Conservation (phyloP, 2,797 vertebrate species). For the Garrulus glandarius region DNA sequence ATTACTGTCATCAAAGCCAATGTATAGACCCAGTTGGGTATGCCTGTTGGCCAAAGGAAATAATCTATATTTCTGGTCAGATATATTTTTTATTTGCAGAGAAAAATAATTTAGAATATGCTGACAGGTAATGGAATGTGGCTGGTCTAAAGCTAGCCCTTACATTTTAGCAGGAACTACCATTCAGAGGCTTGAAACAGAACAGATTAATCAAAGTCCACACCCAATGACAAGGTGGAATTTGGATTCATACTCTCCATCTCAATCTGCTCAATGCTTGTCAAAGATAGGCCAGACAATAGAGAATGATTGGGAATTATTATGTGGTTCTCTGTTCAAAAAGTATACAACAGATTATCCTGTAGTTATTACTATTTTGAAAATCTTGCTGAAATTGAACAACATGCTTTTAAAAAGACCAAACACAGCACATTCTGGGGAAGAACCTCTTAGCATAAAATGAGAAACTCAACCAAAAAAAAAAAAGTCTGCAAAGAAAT, state of each 20-base stretch:
- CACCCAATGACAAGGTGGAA: neutral
- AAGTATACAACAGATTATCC: neutral
- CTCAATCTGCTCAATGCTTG: neutral
- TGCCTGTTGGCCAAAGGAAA: neutral
- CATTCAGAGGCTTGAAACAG: neutral
- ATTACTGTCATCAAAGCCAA: neutral
- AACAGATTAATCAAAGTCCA: conserved; percentile 33
- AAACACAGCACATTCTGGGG: neutral
- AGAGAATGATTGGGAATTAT: neutral
- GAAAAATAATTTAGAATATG: neutral
- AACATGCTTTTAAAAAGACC: neutral
- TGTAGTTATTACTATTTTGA: neutral
- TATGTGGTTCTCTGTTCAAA: neutral
- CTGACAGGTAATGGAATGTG: neutral
- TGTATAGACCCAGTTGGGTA: neutral
- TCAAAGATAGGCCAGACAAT: neutral
- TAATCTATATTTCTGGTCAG: neutral
- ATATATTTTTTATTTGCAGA: neutral
- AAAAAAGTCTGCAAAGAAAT: neutral
- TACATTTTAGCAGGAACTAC: neutral
- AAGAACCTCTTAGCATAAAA: neutral
- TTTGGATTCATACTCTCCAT: neutral
- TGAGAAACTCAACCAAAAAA: neutral
- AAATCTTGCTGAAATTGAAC: neutral
- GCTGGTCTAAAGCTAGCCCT: neutral